Evolutionary conservation across 2,888 invertebrate species (phyloP), one percentile per base, ranked within the genome.

Genomic region (Disparrhopalites patrizii): DNA sequence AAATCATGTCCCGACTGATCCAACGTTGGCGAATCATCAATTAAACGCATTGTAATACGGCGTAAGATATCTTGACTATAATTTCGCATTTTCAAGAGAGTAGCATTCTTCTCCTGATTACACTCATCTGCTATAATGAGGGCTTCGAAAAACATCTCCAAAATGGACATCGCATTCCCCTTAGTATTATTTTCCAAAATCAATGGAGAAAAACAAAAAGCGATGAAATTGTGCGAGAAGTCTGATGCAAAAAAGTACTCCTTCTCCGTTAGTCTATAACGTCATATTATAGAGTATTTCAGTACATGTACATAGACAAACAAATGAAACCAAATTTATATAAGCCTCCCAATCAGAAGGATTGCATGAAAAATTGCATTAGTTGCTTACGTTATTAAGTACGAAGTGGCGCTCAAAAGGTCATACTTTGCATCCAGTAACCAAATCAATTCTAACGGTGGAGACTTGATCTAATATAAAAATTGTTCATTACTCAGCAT

Each of bases 401-500:
- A 73, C 2, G 62, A 57, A 3, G 54, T 68, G 8, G 70, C 23
- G 8, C 57, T 60, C 36, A 70, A 31, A 8, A 74, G 20, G 18
- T 68, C 38, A 36, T 71, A 72, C 36, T 66, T 43, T 0, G 10
- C 36, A 47, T 71, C 72, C 63, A 74, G 31, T 0, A 71, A 28
- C 62, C 70, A 73, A 3, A 74, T 51, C 23, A 74, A 36, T 54
- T 74, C 74, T 40, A 74, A 47, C 15, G 56, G 63, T 15, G 73
- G 74, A 40, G 57, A 69, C 25, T 69, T 70, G 13, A 72, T 62
- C 73, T 74, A 43, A 3, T 61, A 62, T 38, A n/a, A 50, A 13
- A 64, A 54, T 18, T 13, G 8, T 30, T 28, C 27, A 40, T 43
- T n/a, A 28, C 13, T 36, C 30, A n/a, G 8, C 30, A n/a, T n/a